Evolutionary conservation across 2,113 vertebrate genomes (phyloP), one percentile per base, ranked within the genome.

Genomic region (Albula glossodonta): DNA sequence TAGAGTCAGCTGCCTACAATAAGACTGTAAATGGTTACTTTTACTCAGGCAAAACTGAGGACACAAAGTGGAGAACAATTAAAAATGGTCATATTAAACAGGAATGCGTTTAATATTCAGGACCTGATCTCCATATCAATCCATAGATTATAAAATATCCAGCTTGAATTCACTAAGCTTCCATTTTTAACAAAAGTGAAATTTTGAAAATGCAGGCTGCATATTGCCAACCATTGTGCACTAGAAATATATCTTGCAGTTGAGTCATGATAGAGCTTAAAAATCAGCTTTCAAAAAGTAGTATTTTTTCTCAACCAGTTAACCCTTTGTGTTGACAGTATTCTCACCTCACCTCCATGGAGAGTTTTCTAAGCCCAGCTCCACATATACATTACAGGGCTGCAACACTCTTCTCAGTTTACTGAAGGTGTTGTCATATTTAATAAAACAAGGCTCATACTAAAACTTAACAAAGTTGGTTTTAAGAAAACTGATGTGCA

Each of bases 1-100:
- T 51, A 53, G 57, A 63, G 85, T 51, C 10, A 49, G 49, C 17
- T 74, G 80, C 81, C 63, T 70, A 5, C 52, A 15, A 86, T 80
- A 66, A 56, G 50, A 50, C 19, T 78, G 78, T 78, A 53, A 78
- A 51, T 31, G 25, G 9, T 22, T 3, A 13, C 49, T 85, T 85
- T 83, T 60, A 80, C 49, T 66, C 3, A 19, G 80, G 17, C 80
- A 53, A n/a, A 81, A 81, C 15, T 3, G 8, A 81, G n/a, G 19
- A 81, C 51, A 53, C n/a, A 8, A 74, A 74, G n/a, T 4, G n/a
- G 3, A 10, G 22, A 10, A 74, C 4, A 25, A 25, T 10, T 31
- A 22, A 10, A 74, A 31, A 74, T 3, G n/a, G 22, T 41, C 31
- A 41, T 41, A 41, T 41, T 41, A 41, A 41, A 56, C 53, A 56